Evolutionary conservation across 2,113 vertebrate species (phyloP).

Genomic region (Hyaena hyaena): DNA sequence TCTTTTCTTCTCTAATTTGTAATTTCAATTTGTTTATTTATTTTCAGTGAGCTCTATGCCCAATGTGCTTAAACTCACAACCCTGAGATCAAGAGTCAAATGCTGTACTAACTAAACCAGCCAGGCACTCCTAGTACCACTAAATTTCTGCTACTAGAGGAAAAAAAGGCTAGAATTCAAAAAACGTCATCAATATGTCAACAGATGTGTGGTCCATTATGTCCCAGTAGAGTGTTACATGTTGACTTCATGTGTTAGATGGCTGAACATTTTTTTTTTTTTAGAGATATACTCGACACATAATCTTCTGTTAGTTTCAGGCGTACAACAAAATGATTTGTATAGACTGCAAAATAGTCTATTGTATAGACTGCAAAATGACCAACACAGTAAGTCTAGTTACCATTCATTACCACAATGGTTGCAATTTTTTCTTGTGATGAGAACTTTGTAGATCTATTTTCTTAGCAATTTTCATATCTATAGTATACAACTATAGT

Average conservation of each 20-base stretch:
- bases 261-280: background rate
- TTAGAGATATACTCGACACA: background rate
- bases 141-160: background rate
- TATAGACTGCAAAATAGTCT: background rate
- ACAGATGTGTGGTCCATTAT: too few relatives aligned
- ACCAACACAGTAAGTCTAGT: background rate
- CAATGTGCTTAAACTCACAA: background rate
- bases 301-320: background rate
- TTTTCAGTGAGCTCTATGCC: background rate
- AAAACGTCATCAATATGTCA: background rate
- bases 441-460: background rate
- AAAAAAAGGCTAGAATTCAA: background rate
- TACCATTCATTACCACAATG: background rate
- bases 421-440: background rate
- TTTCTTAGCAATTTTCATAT: background rate
- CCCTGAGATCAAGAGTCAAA: background rate
- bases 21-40: background rate
- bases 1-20: background rate
- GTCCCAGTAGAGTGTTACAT: background rate
- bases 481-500: background rate
- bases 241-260: background rate
- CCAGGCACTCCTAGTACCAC: background rate
- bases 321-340: background rate
- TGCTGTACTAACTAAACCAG: background rate
- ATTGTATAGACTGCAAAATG: background rate